phyloP scores from a whole-genome alignment of 2,113 vertebrate genomes.

The Toxotes jaculatrix region DNA sequence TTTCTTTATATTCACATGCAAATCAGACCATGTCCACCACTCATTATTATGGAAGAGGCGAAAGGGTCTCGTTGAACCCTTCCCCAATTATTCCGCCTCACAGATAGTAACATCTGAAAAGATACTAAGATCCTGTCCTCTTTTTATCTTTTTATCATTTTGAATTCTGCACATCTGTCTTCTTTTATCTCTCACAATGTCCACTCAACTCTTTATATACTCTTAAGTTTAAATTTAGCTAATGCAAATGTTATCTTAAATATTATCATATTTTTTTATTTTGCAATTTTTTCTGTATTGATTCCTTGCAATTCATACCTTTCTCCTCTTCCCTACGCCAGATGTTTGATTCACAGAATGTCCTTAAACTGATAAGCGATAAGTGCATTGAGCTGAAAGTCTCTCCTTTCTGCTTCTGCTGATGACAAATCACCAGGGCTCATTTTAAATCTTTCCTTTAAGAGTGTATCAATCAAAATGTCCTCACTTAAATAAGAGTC shows the following conservation, averaged over 20 bases:
- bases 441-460: neutral
- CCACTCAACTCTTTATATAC: neutral
- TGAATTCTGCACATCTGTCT: slow-evolving; percentile 22
- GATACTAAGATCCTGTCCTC: slow-evolving; percentile 5
- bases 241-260: slow-evolving; percentile 11
- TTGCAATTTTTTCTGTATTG: neutral
- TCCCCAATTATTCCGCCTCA: slow-evolving; percentile 10
- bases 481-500: neutral
- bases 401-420: neutral
- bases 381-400: neutral
- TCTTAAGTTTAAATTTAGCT: neutral
- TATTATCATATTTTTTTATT: neutral
- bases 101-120: slow-evolving; percentile 40
- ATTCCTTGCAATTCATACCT: neutral
- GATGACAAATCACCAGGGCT: neutral
- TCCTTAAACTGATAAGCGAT: neutral
- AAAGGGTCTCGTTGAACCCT: slow-evolving; percentile 33
- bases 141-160: slow-evolving; percentile 49
- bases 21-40: slow-evolving; percentile 52
- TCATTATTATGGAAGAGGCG: slow-evolving; percentile 40
- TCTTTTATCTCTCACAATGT: slow-evolving; percentile 2
- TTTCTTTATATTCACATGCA: slow-evolving; percentile 68
- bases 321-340: neutral
- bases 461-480: neutral
- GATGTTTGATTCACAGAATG: neutral